Evolutionary conservation across 30 jellyfish, hydroid and myxozoan genomes (phyloP).

Genomic region (Pelagia noctiluca): DNA sequence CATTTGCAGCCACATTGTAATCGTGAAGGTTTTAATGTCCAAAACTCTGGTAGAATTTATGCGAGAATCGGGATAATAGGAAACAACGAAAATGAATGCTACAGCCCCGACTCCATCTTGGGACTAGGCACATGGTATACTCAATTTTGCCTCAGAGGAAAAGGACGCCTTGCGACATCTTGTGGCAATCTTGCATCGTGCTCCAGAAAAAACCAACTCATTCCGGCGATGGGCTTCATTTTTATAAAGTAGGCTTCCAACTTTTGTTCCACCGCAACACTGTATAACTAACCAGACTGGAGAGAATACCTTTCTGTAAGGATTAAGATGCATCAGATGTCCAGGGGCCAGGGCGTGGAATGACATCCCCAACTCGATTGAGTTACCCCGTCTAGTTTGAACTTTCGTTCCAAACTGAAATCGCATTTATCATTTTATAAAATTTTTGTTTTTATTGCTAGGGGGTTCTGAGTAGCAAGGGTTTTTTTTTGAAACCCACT

Average conservation of each 20-base stretch:
- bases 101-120: not conserved
- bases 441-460: too few relatives aligned
- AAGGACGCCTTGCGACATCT: not conserved
- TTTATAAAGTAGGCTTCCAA: not conserved
- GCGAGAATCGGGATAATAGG: conserved; percentile 5
- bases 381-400: not conserved
- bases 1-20: not conserved
- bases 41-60: not conserved
- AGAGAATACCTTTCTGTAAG: not conserved
- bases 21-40: not conserved
- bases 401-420: conserved; percentile 2
- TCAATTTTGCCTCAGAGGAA: not conserved
- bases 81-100: not conserved
- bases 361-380: not conserved
- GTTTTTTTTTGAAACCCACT: too few relatives aligned
- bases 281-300: not conserved
- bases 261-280: not conserved
- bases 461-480: too few relatives aligned
- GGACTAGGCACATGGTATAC: not conserved
- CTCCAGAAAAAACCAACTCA: not conserved
- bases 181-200: not conserved
- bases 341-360: conserved; percentile 7
- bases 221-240: too few relatives aligned
- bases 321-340: not conserved
- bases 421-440: too few relatives aligned